Base-by-base conservation (phyloP, 2,888 invertebrate genomes). In the Microdon myrmicae region DNA sequence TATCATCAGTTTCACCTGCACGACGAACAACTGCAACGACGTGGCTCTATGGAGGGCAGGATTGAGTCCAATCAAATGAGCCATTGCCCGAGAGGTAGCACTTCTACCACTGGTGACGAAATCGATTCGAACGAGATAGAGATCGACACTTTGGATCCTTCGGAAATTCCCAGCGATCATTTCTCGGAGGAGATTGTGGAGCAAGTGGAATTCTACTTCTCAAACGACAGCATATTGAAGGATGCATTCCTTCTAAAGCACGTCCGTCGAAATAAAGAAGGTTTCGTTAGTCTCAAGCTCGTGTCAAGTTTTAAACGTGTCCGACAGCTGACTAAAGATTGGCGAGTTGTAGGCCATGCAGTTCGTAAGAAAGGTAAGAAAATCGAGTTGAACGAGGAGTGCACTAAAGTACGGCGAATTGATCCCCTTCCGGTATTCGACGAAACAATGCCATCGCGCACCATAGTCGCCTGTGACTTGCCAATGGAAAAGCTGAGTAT, bases 241-340 rank as follows among this genome's bases (percentile, higher is more conserved):
- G 96, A 97, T 76, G 94, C 96, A 8, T 97, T 97, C 80, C 83
- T 97, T 32, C 81, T 96, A 67, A 97, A 97, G 77, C 96, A 96
- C 77, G 95, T 96, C 13, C 87, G 93, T 49, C 85, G 96, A 44
- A 96, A 96, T 79, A 96, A 95, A 80, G 95, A 95, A 80, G 96
- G 96, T 12, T 96, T 90, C 80, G 96, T 97, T 9, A 95, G 94
- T 44, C 82, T 97, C 43, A 97, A 96, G 79, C 83, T 97, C 51
- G 93, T 97, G 69, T 94, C 96, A 8, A 95, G 95, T 74, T 96
- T 97, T 79, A 94, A 96, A 75, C 87, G 94, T 64, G 94, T 97
- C 29, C 96, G 96, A 73, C 93, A 94, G 73, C 81, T 96, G 53
- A 94, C 95, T 8, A 92, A 94, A 75, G 96, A 96, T 77, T 96